Conservation (phyloP, 2,113 vertebrate genomes). For the Reinhardtius hippoglossoides region DNA sequence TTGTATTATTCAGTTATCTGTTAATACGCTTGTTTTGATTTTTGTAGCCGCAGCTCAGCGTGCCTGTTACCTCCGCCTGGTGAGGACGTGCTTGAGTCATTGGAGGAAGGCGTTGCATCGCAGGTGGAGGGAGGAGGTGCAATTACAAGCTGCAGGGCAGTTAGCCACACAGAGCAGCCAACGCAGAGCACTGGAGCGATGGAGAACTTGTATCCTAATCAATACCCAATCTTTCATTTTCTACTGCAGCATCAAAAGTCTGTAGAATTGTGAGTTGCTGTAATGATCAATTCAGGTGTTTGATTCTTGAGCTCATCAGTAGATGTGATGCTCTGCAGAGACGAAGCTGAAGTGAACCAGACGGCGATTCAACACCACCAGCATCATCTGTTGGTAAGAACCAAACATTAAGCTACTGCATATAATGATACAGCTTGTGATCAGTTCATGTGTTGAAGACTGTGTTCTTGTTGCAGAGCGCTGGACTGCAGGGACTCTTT, state of each 20-base stretch:
- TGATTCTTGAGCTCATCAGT: slow-evolving; percentile 73
- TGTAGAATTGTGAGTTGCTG: neutral
- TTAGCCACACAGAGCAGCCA: slow-evolving; percentile 74
- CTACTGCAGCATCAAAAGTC: neutral
- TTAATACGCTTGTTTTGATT: slow-evolving; percentile 13
- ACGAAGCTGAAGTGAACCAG: slow-evolving; percentile 67
- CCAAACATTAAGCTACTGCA: neutral
- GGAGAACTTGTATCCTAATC: slow-evolving; percentile 90
- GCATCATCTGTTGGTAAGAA: slow-evolving; percentile 82
- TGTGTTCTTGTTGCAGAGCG: slow-evolving; percentile 72
- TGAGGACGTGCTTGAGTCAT: slow-evolving; percentile 73
- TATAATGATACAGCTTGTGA: neutral
- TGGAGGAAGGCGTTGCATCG: slow-evolving; percentile 80
- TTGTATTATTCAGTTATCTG: neutral
- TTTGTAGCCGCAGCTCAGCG: slow-evolving; percentile 51
- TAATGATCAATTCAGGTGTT: slow-evolving; percentile 8
- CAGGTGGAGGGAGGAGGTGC: slow-evolving; percentile 62
- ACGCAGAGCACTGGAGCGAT: slow-evolving; percentile 75
- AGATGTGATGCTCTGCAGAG: slow-evolving; percentile 81
- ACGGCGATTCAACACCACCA: slow-evolving; percentile 77
- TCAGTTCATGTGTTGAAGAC: neutral
- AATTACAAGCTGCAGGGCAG: slow-evolving; percentile 50
- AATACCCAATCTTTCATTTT: neutral
- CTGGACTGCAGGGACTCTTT: slow-evolving; percentile 79
- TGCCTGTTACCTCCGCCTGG: slow-evolving; percentile 17